Percentiles rank a stretch among this genome's conserved stretches.
Evolutionary conservation across 2,888 invertebrate genomes (phyloP).

Genomic region (Netelia melanura): DNA sequence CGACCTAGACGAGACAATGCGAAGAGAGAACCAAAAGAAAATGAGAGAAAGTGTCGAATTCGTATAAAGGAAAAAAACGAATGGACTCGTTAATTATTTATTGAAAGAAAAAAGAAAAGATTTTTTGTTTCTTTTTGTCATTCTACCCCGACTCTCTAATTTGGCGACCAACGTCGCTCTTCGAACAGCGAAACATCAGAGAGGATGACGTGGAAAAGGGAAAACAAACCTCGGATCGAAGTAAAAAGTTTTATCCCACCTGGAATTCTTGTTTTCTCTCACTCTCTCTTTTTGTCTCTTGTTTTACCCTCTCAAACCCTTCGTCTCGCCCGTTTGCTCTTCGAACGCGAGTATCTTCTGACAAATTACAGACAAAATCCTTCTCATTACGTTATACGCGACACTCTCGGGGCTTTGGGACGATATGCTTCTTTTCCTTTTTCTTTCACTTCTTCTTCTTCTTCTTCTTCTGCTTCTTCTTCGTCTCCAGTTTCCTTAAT

Average conservation of each 20-base stretch:
- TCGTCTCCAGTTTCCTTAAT: not conserved
- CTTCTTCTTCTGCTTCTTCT: constrained; percentile 7
- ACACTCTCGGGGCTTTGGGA: constrained; percentile 19
- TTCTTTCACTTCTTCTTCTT: constrained; percentile 9
- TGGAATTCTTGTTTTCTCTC: constrained; percentile 37
- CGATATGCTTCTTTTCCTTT: constrained; percentile 25
- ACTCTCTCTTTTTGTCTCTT: not conserved
- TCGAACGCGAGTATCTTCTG: constrained; percentile 28
- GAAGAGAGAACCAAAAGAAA: not conserved
- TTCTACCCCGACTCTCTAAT: constrained; percentile 19
- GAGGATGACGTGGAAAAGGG: not conserved
- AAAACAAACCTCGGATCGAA: constrained; percentile 12
- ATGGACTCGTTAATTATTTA: constrained; percentile 37
- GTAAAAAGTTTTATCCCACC: constrained; percentile 48
- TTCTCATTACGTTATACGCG: constrained; percentile 50
- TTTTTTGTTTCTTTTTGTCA: constrained; percentile 1
- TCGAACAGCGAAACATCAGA: constrained; percentile 19
- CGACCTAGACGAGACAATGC: not conserved
- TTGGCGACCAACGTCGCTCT: constrained; percentile 1
- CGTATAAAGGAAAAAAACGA: constrained; percentile 17
- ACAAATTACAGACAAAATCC: constrained; percentile 42
- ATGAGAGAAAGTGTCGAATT: constrained; percentile 16
- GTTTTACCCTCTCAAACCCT: not conserved
- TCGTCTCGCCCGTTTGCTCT: constrained; percentile 4
- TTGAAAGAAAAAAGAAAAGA: constrained; percentile 2